Evolutionary conservation across 2,113 vertebrate species (phyloP), one percentile per base, ranked within the genome.

Genomic region (Chlorodrepanis virens): DNA sequence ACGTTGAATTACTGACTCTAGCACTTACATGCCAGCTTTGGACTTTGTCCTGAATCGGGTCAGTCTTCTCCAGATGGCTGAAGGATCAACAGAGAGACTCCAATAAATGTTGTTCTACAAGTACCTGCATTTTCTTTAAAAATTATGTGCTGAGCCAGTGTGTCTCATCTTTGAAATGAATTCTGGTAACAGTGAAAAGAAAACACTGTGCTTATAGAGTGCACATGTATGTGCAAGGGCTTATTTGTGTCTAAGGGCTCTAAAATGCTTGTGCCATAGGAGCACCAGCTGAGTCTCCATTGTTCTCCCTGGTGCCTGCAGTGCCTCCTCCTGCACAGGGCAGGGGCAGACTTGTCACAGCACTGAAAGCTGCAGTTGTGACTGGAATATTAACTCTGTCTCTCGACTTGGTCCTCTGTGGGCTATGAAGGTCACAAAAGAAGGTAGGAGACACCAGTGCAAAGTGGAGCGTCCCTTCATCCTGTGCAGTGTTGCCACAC

Each of bases 251-350:
- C 12, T 45, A 3, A 68, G 25, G 33, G 29, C 42, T 35, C 22
- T 22, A 1, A 72, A 69, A 22, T 17, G 35, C 21, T 14, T 5
- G 1, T 69, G 78, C 75, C 52, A 3, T 35, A 47, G 35, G 69
- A n/a, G 5, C 11, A 3, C 3, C 81, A 23, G 17, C 12, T 1
- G 4, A 22, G 37, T 47, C 2, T 24, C 64, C 49, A 0, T 3
- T 1, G 25, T 11, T 49, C 9, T 56, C 28, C 53, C 23, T 14
- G 40, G 21, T 1, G 3, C 29, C 29, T 25, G n/a, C 82, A 21
- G 40, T 42, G 12, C 23, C 37, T 40, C 0, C 12, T 56, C 15
- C 42, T 54, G 24, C 5, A 4, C 2, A 3, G 23, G 23, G 45
- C 61, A 27, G 11, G 17, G 52, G n/a, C 39, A 24, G 8, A 11